Evolutionary conservation across 2,797 vertebrate genomes (phyloP).

Genomic region (Chiroxiphia lanceolata): DNA sequence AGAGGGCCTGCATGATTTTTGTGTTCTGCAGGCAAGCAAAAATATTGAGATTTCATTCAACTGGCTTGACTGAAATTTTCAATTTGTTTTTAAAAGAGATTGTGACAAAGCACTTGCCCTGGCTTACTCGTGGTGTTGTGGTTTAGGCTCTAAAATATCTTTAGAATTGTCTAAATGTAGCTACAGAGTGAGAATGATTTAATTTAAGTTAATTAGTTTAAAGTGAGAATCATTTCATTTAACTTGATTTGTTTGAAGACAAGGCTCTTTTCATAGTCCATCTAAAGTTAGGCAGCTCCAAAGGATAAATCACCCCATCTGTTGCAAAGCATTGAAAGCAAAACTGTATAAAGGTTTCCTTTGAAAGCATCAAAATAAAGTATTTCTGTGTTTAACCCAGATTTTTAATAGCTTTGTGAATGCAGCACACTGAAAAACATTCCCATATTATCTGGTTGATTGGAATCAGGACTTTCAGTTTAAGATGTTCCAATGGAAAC

Average conservation of each 20-base stretch:
- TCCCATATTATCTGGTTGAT: not conserved
- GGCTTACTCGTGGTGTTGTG: not conserved
- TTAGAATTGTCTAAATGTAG: not conserved
- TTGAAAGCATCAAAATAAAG: not conserved
- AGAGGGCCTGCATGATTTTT: not conserved
- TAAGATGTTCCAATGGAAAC: rapidly evolving
- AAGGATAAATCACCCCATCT: not conserved
- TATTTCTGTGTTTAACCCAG: not conserved
- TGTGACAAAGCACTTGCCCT: not conserved
- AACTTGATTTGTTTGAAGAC: not conserved
- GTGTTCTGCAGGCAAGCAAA: not conserved
- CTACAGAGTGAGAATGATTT: not conserved
- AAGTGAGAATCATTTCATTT: not conserved
- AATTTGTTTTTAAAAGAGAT: not conserved
- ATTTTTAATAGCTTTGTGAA: not conserved
- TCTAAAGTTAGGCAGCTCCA: not conserved
- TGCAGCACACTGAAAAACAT: not conserved
- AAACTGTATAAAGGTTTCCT: not conserved
- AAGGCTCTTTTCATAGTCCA: not conserved
- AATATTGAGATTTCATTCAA: not conserved
- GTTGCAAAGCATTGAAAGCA: not conserved
- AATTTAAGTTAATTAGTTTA: not conserved
- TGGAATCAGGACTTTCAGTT: not conserved
- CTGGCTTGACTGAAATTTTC: not conserved
- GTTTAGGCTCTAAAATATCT: not conserved